Percentiles rank a stretch among this genome's conserved stretches.
phyloP scores from a whole-genome alignment of 2,113 vertebrate genomes.

The Laterallus jamaicensis region DNA sequence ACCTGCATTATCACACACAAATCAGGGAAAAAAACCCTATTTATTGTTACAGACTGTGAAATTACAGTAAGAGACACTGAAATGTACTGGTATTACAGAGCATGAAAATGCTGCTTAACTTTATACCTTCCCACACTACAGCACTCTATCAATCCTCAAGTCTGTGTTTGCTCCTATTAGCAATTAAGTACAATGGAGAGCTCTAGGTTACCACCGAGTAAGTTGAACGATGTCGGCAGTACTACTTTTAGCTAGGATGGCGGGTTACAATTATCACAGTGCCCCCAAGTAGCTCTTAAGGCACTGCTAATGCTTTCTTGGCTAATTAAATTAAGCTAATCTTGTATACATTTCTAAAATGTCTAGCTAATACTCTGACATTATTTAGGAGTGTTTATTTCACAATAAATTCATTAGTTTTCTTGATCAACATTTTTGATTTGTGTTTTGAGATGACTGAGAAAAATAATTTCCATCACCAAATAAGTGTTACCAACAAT shows the following conservation, averaged over 20 bases:
- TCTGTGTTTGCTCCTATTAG: neutral
- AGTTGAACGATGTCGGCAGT: neutral
- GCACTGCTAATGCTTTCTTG: conserved; percentile 28
- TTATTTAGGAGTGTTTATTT: neutral
- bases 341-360: conserved; percentile 37
- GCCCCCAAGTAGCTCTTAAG: conserved; percentile 51
- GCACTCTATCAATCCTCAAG: neutral
- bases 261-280: conserved; percentile 27
- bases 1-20: neutral
- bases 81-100: neutral
- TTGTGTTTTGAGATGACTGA: neutral
- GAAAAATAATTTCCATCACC: neutral
- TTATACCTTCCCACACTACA: neutral
- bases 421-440: neutral
- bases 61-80: neutral
- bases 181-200: conserved; percentile 67
- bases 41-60: neutral
- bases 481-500: neutral
- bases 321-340: conserved; percentile 64
- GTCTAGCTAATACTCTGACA: neutral
- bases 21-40: neutral
- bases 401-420: neutral
- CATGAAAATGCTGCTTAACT: neutral
- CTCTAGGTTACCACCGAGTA: neutral
- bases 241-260: conserved; percentile 19